A percentile compares a stretch with the other conserved stretches of the same genome.
Evolutionary conservation across 2,113 vertebrate genomes (phyloP).

Genomic region (Lagopus muta): DNA sequence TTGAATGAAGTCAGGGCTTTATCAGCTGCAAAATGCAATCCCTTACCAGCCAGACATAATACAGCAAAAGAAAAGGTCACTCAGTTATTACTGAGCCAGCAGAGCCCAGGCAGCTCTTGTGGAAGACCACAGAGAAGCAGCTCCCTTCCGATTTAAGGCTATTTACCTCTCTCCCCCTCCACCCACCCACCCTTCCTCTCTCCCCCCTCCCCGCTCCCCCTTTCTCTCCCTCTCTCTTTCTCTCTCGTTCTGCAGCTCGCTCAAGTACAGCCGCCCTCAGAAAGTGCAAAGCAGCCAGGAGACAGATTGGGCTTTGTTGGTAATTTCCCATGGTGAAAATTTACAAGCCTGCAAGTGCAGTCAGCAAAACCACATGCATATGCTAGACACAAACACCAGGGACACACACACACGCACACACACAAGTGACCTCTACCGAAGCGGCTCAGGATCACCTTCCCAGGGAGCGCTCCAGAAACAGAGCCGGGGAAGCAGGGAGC

Average conservation of each 20-base stretch:
- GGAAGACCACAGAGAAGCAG: conserved; percentile 77
- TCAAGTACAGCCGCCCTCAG: conserved; percentile 78
- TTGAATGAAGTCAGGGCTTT: conserved; percentile 81
- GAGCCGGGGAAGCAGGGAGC: not conserved
- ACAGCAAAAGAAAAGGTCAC: conserved; percentile 87
- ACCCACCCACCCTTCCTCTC: conserved; percentile 23
- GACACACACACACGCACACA: conserved; percentile 38
- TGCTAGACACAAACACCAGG: conserved; percentile 72
- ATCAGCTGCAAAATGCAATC: conserved; percentile 84
- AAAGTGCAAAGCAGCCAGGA: conserved; percentile 80
- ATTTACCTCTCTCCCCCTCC: conserved; percentile 76
- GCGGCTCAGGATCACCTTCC: conserved; percentile 52
- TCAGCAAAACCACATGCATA: conserved; percentile 75
- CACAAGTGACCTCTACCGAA: conserved; percentile 69
- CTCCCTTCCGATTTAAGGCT: conserved; percentile 81
- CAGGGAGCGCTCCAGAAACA: conserved; percentile 20
- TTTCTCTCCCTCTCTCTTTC: conserved; percentile 1
- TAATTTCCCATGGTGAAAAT: conserved; percentile 84
- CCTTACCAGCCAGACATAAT: conserved; percentile 87
- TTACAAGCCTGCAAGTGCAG: conserved; percentile 78
- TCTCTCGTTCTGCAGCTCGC: conserved; percentile 74
- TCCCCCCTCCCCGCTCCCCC: conserved; percentile 5
- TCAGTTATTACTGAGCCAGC: conserved; percentile 84
- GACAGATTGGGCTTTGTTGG: conserved; percentile 83
- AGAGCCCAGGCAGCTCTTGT: conserved; percentile 75